These are phyloP conservation scores for Ophioninae sp. DNA, from an alignment of 2,888 invertebrate genomes.

Conservation along the genomic window DNA sequence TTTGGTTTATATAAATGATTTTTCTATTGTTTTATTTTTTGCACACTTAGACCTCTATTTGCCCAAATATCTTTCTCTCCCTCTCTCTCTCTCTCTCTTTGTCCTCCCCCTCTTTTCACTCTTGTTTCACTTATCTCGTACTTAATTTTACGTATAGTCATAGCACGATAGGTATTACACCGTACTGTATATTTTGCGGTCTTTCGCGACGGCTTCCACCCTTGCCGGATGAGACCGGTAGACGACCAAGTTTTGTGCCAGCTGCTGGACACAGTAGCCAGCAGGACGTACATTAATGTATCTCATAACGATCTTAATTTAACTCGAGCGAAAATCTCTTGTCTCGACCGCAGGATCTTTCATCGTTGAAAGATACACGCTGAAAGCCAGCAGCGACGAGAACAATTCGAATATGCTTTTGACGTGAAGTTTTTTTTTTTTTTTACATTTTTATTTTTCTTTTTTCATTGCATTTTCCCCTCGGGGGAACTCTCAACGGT, in stretches of 20 bases:
- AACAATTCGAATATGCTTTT: constrained; percentile 5
- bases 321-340: constrained; percentile 56
- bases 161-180: constrained; percentile 45
- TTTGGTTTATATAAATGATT: no score
- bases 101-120: background rate
- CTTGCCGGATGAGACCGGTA: constrained; percentile 19
- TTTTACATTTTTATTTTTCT: background rate
- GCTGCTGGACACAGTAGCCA: constrained; percentile 59
- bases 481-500: background rate
- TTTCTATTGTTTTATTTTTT: no score
- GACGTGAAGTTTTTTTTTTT: background rate
- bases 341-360: constrained; percentile 51
- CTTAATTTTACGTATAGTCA: constrained; percentile 30
- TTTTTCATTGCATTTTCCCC: background rate
- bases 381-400: constrained; percentile 13
- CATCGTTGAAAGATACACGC: constrained; percentile 26
- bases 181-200: constrained; percentile 39
- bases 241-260: constrained; percentile 21
- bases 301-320: constrained; percentile 56
- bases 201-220: constrained; percentile 45
- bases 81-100: constrained; percentile 17
- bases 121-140: constrained; percentile 34
- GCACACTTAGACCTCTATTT: no score
- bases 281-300: constrained; percentile 58
- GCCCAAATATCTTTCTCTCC: background rate